A percentile compares a stretch with the other conserved stretches of the same genome.
These are phyloP conservation scores for Staurois parvus DNA, from an alignment of 2,797 vertebrate species.

Conservation along the genomic window DNA sequence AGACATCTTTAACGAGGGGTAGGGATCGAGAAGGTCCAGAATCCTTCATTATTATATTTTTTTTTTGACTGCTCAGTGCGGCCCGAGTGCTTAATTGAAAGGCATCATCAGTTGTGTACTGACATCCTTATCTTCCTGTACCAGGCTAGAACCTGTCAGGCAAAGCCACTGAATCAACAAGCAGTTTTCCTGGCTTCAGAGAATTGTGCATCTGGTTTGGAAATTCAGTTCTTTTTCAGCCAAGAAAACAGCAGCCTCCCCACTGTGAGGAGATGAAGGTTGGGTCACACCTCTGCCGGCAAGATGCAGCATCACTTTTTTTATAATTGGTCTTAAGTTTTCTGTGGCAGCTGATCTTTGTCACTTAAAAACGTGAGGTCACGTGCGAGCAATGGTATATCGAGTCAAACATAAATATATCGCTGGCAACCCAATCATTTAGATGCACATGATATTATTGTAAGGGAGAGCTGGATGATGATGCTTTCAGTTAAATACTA, in stretches of 20 bases:
- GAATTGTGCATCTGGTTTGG: constrained; percentile 17
- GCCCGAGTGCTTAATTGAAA: constrained; percentile 48
- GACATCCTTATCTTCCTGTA: constrained; percentile 48
- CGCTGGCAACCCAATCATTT: not conserved
- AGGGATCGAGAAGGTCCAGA: constrained; percentile 3
- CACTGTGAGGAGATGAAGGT: constrained; percentile 31
- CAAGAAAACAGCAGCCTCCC: constrained; percentile 23
- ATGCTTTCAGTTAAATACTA: too few relatives aligned
- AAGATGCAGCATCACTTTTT: constrained; percentile 12
- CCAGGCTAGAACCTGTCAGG: constrained; percentile 49
- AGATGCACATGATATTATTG: not conserved
- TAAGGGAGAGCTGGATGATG: not conserved
- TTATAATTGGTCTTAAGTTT: constrained; percentile 35
- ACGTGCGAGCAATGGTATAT: not conserved
- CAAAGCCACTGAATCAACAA: constrained; percentile 19
- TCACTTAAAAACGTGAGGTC: not conserved
- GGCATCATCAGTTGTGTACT: constrained; percentile 25
- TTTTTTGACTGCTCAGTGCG: constrained; percentile 19
- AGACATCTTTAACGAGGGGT: not conserved
- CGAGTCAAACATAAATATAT: not conserved
- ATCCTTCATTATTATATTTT: constrained; percentile 32
- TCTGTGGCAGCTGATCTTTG: not conserved
- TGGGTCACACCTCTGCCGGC: constrained; percentile 20
- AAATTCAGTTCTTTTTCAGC: constrained; percentile 21
- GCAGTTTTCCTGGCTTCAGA: constrained; percentile 33